Base-by-base conservation (phyloP, 1,140 invertebrate genomes). In the Oppia nitens region DNA sequence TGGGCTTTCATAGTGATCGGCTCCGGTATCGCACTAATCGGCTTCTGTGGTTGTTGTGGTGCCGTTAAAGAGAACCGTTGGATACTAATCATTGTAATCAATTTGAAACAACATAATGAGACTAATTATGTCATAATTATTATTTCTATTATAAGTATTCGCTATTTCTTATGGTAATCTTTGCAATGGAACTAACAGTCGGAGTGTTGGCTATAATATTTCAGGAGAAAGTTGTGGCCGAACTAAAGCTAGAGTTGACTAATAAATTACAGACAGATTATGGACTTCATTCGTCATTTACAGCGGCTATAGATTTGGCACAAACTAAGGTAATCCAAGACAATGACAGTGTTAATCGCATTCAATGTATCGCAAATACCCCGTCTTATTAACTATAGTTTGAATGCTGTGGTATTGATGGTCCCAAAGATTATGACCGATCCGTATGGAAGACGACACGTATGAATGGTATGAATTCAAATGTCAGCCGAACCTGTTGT, bases 341-440 rank as follows among this genome's bases (percentile, higher is more conserved):
- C 26, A 11, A 21, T 28, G 3, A 27, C 27, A 55, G 9, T 45
- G 48, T 54, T 55, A 53, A 40, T 50, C 27, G 32, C 51, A 21
- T 29, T 23, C 25, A 3, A 55, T 55, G 14, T n/a, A 3, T 47
- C 17, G n/a, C 25, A 21, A 9, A 59, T 47, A 59, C 25, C 27
- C 26, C 47, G 32, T 57, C 64, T 61, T 60, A 64, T 64, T 60
- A 52, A 53, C 72, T 73, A 17, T 68, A 86, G 79, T 83, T 87
- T 66, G 76, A 82, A 58, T 91, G 87, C 66, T 91, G 87, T 69
- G 87, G 85, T 11, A 83, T 88, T 66, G 78, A 79, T 27, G 80
- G 80, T 62, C 80, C 82, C 2, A 76, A 77, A 50, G 87, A 90
- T 75, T 90, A 87, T 70, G 81, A 83, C 61, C 83, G 82, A 57